A percentile compares a stretch with the other conserved stretches of the same genome.
phyloP scores from a whole-genome alignment of 2,888 invertebrate genomes.

The Clostera curtula region DNA sequence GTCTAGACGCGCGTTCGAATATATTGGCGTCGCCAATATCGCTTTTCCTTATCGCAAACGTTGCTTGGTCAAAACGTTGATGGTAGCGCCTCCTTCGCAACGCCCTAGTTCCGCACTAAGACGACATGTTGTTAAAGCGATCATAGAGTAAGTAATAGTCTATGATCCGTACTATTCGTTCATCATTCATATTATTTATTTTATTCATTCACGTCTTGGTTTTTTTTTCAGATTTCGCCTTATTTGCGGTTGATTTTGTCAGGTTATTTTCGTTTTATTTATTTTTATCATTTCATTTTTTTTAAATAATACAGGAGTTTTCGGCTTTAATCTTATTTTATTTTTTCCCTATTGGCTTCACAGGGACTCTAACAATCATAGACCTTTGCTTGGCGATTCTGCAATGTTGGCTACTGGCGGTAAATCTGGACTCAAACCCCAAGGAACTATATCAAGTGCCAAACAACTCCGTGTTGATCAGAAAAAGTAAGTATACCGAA shows the following conservation, averaged over 20 bases:
- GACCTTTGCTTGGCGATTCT: conserved; percentile 90
- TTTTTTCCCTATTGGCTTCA: conserved; percentile 7
- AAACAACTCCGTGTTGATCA: conserved; percentile 92
- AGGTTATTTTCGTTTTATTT: conserved; percentile 11
- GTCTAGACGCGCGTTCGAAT: conserved; percentile 56
- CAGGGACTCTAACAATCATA: conserved; percentile 96
- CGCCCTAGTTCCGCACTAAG: conserved; percentile 86
- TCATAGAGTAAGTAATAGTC: conserved; percentile 82
- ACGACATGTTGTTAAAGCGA: conserved; percentile 87
- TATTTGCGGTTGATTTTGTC: too few relatives aligned
- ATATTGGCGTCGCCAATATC: conserved; percentile 57
- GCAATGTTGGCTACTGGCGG: conserved; percentile 91
- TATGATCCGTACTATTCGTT: conserved; percentile 1
- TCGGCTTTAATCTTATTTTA: conserved; percentile 5
- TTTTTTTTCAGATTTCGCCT: too few relatives aligned
- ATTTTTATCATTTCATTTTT: conserved; percentile 1
- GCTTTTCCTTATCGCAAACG: conserved; percentile 84
- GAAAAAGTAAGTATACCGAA: conserved; percentile 81
- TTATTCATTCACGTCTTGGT: too few relatives aligned
- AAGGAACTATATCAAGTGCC: conserved; percentile 91
- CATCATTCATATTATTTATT: too few relatives aligned
- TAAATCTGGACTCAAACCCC: conserved; percentile 84
- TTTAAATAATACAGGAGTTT: neutral
- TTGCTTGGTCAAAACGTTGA: conserved; percentile 86
- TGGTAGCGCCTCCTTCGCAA: conserved; percentile 87